phyloP scores from a whole-genome alignment of 2,113 vertebrate genomes.

The Heterocephalus glaber region DNA sequence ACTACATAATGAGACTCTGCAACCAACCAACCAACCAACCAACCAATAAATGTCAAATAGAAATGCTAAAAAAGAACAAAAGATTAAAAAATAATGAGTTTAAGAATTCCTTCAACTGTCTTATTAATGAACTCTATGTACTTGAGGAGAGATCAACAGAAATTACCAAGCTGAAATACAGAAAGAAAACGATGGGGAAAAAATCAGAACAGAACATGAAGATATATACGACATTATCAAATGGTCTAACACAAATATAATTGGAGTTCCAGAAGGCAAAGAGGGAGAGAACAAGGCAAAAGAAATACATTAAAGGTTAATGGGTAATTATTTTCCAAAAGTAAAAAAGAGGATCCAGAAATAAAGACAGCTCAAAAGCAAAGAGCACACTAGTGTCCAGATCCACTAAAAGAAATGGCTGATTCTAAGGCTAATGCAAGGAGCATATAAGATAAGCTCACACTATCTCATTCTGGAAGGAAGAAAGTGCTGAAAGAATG shows the following conservation, averaged over 20 bases:
- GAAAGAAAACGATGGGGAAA: neutral
- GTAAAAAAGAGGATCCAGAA: neutral
- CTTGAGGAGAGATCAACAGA: neutral
- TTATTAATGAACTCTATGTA: neutral
- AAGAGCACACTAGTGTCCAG: neutral
- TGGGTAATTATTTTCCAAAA: neutral
- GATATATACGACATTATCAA: neutral
- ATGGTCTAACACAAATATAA: neutral
- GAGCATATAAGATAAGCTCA: neutral
- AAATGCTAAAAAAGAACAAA: neutral
- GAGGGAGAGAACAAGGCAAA: neutral
- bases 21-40: too few relatives aligned
- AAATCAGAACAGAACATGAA: neutral
- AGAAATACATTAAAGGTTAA: constrained; percentile 16
- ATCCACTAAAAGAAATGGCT: neutral
- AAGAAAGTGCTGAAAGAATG: constrained; percentile 24
- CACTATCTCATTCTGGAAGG: neutral
- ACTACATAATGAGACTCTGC: too few relatives aligned
- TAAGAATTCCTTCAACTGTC: constrained; percentile 32
- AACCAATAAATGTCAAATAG: neutral
- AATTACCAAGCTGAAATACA: constrained; percentile 18
- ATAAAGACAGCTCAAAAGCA: neutral
- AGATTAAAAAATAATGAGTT: neutral
- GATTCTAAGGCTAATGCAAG: neutral
- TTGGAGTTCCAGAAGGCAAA: neutral